Evolutionary conservation across 2,113 vertebrate genomes (phyloP).

Genomic region (Ictalurus punctatus): DNA sequence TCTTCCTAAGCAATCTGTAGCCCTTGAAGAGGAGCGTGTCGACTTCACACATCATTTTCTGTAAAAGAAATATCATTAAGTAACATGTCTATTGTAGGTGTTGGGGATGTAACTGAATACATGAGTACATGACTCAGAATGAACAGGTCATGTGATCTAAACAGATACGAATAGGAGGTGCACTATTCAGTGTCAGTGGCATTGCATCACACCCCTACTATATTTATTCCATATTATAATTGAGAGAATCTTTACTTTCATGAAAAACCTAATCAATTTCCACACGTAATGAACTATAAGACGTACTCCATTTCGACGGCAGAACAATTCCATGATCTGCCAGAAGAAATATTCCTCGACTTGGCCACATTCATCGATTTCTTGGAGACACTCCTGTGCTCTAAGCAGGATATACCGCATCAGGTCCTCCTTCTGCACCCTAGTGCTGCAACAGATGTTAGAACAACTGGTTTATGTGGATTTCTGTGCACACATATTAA

Average conservation of each 20-base stretch:
- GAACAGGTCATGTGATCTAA: too few species aligned
- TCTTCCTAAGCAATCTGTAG: background rate
- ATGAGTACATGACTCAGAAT: background rate
- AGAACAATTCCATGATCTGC: conserved; percentile 15
- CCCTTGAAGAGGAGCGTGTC: background rate
- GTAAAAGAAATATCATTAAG: background rate
- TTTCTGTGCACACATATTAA: background rate
- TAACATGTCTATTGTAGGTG: background rate
- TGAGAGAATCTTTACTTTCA: too few species aligned
- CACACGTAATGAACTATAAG: background rate
- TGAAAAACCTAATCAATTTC: too few species aligned
- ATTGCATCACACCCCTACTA: background rate
- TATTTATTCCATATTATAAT: background rate
- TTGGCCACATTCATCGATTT: background rate
- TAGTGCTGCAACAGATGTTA: background rate
- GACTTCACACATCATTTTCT: conserved; percentile 1
- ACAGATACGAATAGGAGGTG: too few species aligned
- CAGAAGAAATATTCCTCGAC: background rate
- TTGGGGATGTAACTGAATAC: background rate
- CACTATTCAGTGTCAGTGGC: too few species aligned
- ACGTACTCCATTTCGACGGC: background rate
- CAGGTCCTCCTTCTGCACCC: background rate
- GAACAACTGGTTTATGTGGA: background rate
- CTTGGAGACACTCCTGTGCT: background rate
- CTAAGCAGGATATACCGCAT: background rate